Evolutionary conservation across 2,113 vertebrate species (phyloP).

Genomic region (Ardeotis arabs): DNA sequence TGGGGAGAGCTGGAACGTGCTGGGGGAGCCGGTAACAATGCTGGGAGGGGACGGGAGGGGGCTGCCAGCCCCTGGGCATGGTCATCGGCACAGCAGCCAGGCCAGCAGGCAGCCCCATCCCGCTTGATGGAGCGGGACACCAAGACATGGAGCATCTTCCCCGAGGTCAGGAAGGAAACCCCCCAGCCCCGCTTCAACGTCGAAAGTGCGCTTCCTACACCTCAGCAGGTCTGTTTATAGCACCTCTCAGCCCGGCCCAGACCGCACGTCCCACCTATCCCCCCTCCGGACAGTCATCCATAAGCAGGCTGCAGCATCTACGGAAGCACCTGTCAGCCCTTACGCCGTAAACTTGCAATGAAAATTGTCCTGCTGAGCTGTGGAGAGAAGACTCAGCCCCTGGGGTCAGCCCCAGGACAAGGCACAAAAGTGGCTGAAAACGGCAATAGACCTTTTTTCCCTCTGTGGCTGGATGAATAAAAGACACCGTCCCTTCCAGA

Average conservation of each 20-base stretch:
- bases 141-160: background rate
- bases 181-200: background rate
- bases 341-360: background rate
- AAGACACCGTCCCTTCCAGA: background rate
- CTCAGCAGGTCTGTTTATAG: background rate
- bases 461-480: background rate
- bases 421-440: background rate
- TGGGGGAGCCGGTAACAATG: background rate
- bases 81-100: background rate
- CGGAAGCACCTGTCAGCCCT: background rate
- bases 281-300: background rate
- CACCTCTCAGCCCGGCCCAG: background rate
- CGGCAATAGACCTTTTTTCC: background rate
- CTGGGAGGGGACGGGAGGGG: background rate
- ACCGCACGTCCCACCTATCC: background rate
- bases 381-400: background rate
- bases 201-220: accelerated
- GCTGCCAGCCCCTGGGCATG: background rate
- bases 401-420: background rate
- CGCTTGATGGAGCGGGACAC: background rate
- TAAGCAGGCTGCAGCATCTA: background rate
- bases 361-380: background rate
- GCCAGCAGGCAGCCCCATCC: background rate
- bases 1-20: background rate
- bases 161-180: background rate